phyloP scores from a whole-genome alignment of 2,888 invertebrate species.

The Helobdella robusta region DNA sequence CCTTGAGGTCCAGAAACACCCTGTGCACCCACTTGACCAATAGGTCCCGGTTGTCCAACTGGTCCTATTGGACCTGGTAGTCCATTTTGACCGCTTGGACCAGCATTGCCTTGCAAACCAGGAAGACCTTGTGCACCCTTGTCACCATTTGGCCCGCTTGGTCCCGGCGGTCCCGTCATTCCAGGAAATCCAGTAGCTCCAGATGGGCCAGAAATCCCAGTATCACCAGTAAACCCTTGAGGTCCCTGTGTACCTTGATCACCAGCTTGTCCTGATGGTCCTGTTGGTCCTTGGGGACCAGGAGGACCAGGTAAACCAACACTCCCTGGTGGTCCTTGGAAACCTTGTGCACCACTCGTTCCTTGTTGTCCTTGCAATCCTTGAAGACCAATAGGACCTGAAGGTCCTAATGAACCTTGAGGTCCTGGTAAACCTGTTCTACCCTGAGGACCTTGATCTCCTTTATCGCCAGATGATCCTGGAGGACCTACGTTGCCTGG shows the following conservation, averaged over 20 bases:
- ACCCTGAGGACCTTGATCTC: conserved; percentile 23
- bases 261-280: conserved; percentile 28
- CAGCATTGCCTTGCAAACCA: conserved; percentile 32
- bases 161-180: conserved; percentile 27
- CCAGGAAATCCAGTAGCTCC: conserved; percentile 26
- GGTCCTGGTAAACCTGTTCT: conserved; percentile 19
- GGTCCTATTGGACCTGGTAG: conserved; percentile 33
- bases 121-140: conserved; percentile 55
- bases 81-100: conserved; percentile 37
- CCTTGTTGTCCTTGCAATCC: conserved; percentile 26
- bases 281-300: conserved; percentile 17
- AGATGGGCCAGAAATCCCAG: not conserved
- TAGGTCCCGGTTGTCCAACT: conserved; percentile 9
- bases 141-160: conserved; percentile 20
- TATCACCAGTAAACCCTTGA: conserved; percentile 22
- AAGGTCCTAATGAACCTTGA: conserved; percentile 23
- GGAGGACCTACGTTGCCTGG: conserved; percentile 12
- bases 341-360: not conserved
- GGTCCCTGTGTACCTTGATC: not conserved
- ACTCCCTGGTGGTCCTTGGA: not conserved
- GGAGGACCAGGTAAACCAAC: conserved; percentile 17
- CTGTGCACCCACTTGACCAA: conserved; percentile 23
- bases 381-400: conserved; percentile 15
- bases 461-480: conserved; percentile 24
- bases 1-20: conserved; percentile 29